Base-by-base conservation (phyloP, 1,140 invertebrate species). In the Heliconius nattereri region DNA sequence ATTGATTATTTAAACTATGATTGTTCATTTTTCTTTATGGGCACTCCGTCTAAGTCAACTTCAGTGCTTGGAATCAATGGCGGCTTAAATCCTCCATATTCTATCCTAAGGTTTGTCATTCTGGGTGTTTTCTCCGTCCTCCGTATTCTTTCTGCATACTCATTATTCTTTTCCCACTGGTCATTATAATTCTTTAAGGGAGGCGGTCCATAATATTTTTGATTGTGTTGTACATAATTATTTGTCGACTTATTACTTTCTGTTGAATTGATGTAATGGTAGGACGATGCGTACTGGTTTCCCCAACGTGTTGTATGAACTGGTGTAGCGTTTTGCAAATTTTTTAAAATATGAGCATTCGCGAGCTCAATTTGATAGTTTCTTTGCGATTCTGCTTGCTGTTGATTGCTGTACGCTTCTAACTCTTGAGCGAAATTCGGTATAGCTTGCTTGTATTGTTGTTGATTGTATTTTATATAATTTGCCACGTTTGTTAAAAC, bases 81-180 rank as follows among this genome's bases (percentile, higher is more conserved):
- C 13, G 97, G 97, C 84, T 97, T 97, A 80, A 98, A 98, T 0
- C 97, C 97, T 85, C 97, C 97, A 85, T 98, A 98, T 81, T 98
- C 97, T 85, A 97, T 95, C 81, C 96, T 96, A 0, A 97, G 94
- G 80, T 96, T 96, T 0, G 81, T 84, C 19, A 90, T 75, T 81
- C 95, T 95, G 3, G 95, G 96, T 75, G 92, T 95, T 60, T 96
- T 95, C 52, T 95, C 95, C 19, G 94, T 83, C 92, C 94, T 87
- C 81, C 91, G 86, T n/a, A 87, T 79, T 77, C 90, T 92, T 7
- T 88, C 81, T 16, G 84, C 78, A 32, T 89, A 88, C 80, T 89
- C 84, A 8, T 87, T 88, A 78, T 90, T 90, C 49, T 86, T 90
- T 79, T 90, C 87, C 88, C 89, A 91, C 78, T 83, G 83, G 73